These are phyloP conservation scores for Hydrotaea cyrtoneurina DNA, from an alignment of 2,888 invertebrate species.

Conservation along the genomic window DNA sequence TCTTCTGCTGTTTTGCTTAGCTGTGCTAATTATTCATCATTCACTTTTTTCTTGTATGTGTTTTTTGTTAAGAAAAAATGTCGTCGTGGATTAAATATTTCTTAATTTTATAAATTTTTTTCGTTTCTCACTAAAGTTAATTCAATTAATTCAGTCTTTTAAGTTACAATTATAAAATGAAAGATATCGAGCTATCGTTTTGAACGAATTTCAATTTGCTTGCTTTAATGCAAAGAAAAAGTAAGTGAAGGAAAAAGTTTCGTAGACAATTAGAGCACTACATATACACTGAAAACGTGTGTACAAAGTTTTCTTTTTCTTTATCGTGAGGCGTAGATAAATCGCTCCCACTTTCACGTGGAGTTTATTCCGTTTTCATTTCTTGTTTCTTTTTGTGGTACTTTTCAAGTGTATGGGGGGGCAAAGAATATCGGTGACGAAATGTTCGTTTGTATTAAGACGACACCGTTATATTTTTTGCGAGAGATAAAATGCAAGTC, in stretches of 20 bases:
- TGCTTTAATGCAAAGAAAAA: constrained; percentile 43
- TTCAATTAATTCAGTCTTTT: constrained; percentile 66
- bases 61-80: constrained; percentile 48
- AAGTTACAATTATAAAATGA: constrained; percentile 56
- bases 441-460: constrained; percentile 44
- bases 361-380: constrained; percentile 46
- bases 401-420: constrained; percentile 4
- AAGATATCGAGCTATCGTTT: constrained; percentile 39
- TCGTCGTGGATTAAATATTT: constrained; percentile 63
- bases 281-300: not conserved
- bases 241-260: constrained; percentile 39
- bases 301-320: constrained; percentile 56
- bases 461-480: constrained; percentile 20
- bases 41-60: constrained; percentile 50
- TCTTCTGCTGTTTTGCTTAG: constrained; percentile 49
- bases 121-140: constrained; percentile 49
- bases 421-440: constrained; percentile 48
- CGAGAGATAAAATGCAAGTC: constrained; percentile 50
- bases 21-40: constrained; percentile 65
- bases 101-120: constrained; percentile 46
- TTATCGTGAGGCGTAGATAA: constrained; percentile 65
- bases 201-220: constrained; percentile 32
- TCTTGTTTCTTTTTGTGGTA: not conserved
- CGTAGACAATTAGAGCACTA: constrained; percentile 39
- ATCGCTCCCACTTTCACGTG: constrained; percentile 65